Conservation (phyloP, 2,113 vertebrate genomes). For the Marmota flaviventris region DNA sequence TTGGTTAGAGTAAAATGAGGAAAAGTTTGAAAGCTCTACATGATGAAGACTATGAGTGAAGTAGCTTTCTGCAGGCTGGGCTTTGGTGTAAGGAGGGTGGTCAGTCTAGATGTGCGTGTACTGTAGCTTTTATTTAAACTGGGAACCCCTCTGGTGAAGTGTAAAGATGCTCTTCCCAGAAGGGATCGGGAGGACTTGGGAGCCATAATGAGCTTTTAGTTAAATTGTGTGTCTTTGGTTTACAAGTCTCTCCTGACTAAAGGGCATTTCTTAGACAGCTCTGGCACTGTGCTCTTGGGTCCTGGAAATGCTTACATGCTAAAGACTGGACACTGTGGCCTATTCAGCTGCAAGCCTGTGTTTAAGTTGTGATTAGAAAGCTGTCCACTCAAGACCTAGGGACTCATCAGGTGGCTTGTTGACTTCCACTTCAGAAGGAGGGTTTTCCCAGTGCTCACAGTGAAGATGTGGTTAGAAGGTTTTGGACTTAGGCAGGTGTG, state of each 20-base stretch:
- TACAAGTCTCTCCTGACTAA: background rate
- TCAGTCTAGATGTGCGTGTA: background rate
- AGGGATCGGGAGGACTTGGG: background rate
- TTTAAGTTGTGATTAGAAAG: background rate
- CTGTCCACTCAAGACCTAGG: background rate
- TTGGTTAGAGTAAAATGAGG: background rate
- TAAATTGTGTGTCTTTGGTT: too few relatives aligned
- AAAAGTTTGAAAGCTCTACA: accelerated
- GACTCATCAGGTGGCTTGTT: background rate
- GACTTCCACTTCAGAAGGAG: too few relatives aligned
- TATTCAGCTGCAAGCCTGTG: background rate
- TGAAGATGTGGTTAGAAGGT: background rate
- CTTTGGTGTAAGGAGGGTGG: background rate
- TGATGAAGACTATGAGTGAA: accelerated
- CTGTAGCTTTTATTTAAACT: background rate
- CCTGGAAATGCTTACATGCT: constrained; percentile 66
- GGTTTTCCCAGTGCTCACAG: accelerated
- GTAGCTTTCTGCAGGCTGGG: background rate
- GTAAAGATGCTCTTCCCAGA: background rate
- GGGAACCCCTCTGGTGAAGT: accelerated
- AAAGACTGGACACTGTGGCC: constrained; percentile 73
- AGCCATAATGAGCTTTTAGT: accelerated
- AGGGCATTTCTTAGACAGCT: background rate
- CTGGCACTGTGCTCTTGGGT: constrained; percentile 53
- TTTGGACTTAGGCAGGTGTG: background rate